Evolutionary conservation across 1,140 invertebrate genomes (phyloP).

Genomic region (Phortica variegata): DNA sequence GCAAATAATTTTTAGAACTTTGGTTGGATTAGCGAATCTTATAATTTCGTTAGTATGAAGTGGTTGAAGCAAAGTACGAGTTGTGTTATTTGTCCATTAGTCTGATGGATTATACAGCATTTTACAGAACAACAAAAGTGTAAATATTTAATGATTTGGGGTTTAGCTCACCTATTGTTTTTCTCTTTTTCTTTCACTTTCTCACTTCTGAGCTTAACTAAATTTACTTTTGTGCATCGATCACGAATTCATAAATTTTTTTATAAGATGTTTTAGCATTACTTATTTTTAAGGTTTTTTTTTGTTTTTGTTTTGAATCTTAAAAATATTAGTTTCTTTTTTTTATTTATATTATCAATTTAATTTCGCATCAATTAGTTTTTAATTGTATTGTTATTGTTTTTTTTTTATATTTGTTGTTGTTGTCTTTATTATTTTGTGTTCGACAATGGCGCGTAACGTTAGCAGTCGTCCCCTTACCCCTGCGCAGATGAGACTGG

Average conservation of each 20-base stretch:
- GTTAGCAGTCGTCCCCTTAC: constrained; percentile 64
- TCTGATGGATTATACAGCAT: too few species aligned
- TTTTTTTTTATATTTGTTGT: constrained; percentile 9
- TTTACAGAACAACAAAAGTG: too few species aligned
- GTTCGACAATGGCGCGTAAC: constrained; percentile 26
- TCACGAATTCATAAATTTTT: constrained; percentile 1
- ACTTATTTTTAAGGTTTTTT: constrained; percentile 14
- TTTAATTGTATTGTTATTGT: constrained; percentile 22
- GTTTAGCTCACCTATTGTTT: constrained; percentile 57
- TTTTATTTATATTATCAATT: constrained; percentile 22
- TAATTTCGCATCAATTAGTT: background rate
- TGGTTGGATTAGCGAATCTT: constrained; percentile 17
- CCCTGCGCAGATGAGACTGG: constrained; percentile 83
- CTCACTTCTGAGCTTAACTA: constrained; percentile 39
- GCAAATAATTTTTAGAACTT: constrained; percentile 13
- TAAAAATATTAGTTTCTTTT: constrained; percentile 15
- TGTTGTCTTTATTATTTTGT: constrained; percentile 12
- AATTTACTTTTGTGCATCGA: constrained; percentile 39
- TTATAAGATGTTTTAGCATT: constrained; percentile 7
- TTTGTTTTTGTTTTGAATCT: background rate
- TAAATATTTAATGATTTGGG: constrained; percentile 48
- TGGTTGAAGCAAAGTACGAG: constrained; percentile 41
- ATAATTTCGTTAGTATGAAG: constrained; percentile 38
- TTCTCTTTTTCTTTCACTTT: constrained; percentile 6
- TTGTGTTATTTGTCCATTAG: too few species aligned